Conservation (phyloP, 2,888 invertebrate genomes). For the Nephrotoma appendiculata region DNA sequence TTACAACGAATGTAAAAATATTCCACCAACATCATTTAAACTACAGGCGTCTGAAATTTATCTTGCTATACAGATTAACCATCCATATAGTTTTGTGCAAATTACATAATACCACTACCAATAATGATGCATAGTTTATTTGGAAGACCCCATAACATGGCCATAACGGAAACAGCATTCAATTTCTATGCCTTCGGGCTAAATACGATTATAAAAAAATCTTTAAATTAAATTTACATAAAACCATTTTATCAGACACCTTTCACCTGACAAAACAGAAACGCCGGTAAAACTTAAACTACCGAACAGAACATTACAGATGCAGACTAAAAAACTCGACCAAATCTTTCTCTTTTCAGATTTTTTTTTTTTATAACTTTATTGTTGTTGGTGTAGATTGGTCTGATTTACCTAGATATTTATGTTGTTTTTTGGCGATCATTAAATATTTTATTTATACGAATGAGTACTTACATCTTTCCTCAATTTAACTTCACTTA, state of each 20-base stretch:
- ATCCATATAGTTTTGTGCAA: no score
- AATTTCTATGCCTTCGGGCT: no score
- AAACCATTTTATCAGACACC: neutral
- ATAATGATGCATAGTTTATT: no score
- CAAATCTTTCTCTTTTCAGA: neutral
- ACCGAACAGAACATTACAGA: neutral
- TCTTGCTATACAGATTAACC: no score
- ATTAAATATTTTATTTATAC: neutral
- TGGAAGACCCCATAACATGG: no score
- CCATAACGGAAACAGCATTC: no score
- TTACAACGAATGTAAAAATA: no score
- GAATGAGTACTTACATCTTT: neutral
- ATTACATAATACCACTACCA: no score
- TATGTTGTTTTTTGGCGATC: neutral
- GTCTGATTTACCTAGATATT: neutral
- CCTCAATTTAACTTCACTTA: neutral
- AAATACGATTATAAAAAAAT: neutral
- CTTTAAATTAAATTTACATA: neutral
- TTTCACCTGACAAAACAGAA: neutral
- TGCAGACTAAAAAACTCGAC: neutral
- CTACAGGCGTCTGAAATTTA: no score
- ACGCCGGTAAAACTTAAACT: neutral
- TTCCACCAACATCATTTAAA: no score
- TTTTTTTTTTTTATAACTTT: neutral
- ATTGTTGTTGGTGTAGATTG: neutral